Evolutionary conservation across 92 coral and sea anemone species (phyloP).

Genomic region (Muricea muricata): DNA sequence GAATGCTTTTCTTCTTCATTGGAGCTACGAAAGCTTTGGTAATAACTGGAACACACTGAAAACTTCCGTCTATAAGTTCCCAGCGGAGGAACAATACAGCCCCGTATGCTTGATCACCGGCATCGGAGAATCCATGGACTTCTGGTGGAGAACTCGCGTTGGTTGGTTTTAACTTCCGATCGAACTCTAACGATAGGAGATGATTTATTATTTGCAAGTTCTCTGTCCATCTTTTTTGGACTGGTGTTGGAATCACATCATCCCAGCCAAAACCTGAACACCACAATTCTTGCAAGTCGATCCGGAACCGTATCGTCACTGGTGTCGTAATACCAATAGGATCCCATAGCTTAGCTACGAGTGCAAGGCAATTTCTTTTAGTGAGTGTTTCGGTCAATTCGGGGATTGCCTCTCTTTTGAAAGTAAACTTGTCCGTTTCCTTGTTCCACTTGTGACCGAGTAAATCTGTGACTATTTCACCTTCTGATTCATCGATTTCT

Average conservation of each 20-base stretch:
- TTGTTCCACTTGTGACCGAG: conserved; percentile 8
- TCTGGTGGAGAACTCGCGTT: conserved; percentile 56
- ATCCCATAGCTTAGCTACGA: conserved; percentile 73
- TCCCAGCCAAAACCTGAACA: conserved; percentile 69
- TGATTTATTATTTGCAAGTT: conserved; percentile 59
- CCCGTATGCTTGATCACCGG: conserved; percentile 62
- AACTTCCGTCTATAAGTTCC: conserved; percentile 59
- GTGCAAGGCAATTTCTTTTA: conserved; percentile 61
- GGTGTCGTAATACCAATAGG: conserved; percentile 69
- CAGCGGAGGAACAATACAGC: conserved; percentile 68
- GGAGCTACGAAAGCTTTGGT: conserved; percentile 18
- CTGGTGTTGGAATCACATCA: conserved; percentile 47
- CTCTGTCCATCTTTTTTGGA: conserved; percentile 61
- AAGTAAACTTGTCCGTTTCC: not conserved
- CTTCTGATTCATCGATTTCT: not conserved
- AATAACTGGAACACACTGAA: conserved; percentile 64
- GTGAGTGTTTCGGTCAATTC: not conserved
- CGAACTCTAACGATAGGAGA: conserved; percentile 51
- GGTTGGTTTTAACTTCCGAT: conserved; percentile 61
- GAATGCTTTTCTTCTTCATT: not conserved
- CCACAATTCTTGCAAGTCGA: conserved; percentile 71
- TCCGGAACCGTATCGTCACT: conserved; percentile 57
- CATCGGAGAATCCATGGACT: conserved; percentile 68
- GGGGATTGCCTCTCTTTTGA: not conserved
- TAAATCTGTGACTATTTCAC: not conserved